Evolutionary conservation across 1,140 invertebrate genomes (phyloP).

Genomic region (Platyura marginata): DNA sequence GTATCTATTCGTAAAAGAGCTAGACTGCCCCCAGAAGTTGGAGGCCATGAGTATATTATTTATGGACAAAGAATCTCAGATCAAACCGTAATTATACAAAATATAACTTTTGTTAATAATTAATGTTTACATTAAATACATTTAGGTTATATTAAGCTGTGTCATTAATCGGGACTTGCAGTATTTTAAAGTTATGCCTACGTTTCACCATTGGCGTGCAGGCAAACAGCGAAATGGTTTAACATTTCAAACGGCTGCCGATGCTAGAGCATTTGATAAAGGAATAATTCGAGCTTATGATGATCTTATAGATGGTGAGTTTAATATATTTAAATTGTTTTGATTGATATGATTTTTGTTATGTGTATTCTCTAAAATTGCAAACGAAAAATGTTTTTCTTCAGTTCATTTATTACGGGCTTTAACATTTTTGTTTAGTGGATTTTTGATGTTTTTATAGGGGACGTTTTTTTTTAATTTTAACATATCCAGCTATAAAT

Average conservation of each 20-base stretch:
- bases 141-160: constrained; percentile 82
- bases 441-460: too few species aligned
- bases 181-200: constrained; percentile 96
- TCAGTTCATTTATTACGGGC: too few species aligned
- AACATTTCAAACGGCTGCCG: constrained; percentile 84
- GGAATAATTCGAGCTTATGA: constrained; percentile 77
- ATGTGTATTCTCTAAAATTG: too few species aligned
- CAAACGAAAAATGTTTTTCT: too few species aligned
- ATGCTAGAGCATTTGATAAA: constrained; percentile 86
- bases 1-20: constrained; percentile 65
- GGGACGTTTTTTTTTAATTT: too few species aligned
- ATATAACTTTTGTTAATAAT: too few species aligned
- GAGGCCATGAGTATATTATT: constrained; percentile 66
- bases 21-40: constrained; percentile 25
- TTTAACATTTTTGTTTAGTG: too few species aligned
- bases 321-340: too few species aligned
- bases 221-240: constrained; percentile 88
- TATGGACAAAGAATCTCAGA: constrained; percentile 81
- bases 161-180: constrained; percentile 90
- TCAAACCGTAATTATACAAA: constrained; percentile 57
- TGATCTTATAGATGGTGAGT: constrained; percentile 76
- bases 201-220: constrained; percentile 94
- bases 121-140: too few species aligned
- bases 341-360: too few species aligned
- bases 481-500: too few species aligned